Percentiles rank a stretch among this genome's conserved stretches.
phyloP scores from a whole-genome alignment of 1,140 invertebrate species.

The Lordiphosa stackelbergi region DNA sequence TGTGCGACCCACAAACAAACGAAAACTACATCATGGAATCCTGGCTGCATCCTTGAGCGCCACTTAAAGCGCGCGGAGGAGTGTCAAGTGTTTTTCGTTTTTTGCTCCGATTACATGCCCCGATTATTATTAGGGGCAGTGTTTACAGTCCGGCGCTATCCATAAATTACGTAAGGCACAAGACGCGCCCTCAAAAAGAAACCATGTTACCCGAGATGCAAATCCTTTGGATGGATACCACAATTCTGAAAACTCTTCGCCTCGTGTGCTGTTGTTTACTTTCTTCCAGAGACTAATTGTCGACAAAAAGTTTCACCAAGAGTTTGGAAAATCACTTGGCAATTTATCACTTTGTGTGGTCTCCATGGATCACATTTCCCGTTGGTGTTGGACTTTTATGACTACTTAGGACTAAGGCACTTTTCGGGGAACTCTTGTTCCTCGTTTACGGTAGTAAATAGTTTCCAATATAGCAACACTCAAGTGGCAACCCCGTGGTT shows the following conservation, averaged over 20 bases:
- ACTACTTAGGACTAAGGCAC: conserved; percentile 35
- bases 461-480: conserved; percentile 35
- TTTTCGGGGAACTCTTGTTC: conserved; percentile 44
- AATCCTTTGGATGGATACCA: conserved; percentile 61
- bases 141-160: conserved; percentile 71
- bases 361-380: conserved; percentile 17
- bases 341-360: conserved; percentile 28
- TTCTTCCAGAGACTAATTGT: conserved; percentile 58
- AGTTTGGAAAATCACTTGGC: conserved; percentile 29
- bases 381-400: conserved; percentile 42
- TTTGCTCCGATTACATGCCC: conserved; percentile 65
- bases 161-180: conserved; percentile 64
- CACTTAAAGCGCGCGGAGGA: conserved; percentile 41
- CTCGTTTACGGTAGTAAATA: conserved; percentile 55
- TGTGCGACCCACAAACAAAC: conserved; percentile 70
- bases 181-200: conserved; percentile 16
- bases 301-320: conserved; percentile 28
- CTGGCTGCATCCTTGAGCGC: conserved; percentile 60
- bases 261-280: conserved; percentile 37
- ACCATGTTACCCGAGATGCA: conserved; percentile 39
- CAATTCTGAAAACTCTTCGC: conserved; percentile 49
- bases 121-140: conserved; percentile 52
- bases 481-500: conserved; percentile 52
- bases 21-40: conserved; percentile 14
- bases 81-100: conserved; percentile 61